These are phyloP conservation scores for Styela plicata DNA, from an alignment of 23 tunicate species.

Conservation along the genomic window DNA sequence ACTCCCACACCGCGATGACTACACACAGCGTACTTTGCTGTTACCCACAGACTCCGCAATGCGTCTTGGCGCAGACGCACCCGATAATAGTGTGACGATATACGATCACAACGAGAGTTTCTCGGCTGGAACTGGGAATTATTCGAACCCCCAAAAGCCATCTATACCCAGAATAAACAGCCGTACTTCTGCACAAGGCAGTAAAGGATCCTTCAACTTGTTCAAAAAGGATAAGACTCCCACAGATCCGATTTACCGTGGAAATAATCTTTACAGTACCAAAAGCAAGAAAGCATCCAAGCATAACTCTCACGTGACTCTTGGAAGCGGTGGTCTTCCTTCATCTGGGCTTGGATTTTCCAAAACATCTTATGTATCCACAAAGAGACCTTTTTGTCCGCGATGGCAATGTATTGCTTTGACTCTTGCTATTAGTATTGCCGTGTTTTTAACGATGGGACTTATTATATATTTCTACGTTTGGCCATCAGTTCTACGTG, in stretches of 20 bases:
- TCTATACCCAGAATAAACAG: constrained; percentile 8
- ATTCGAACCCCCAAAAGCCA: neutral
- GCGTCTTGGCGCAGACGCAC: neutral
- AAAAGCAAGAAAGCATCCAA: constrained; percentile 17
- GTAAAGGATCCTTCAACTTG: constrained; percentile 2
- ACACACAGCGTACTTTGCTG: constrained; percentile 10
- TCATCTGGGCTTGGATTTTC: constrained; percentile 7
- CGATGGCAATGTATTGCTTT: constrained; percentile 30
- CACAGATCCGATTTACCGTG: constrained; percentile 12
- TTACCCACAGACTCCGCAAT: constrained; percentile 10
- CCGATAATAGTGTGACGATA: neutral
- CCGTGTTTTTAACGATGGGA: neutral
- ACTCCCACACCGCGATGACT: neutral
- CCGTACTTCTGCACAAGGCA: neutral
- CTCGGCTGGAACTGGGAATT: neutral
- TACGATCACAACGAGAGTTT: constrained; percentile 15
- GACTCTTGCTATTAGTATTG: neutral
- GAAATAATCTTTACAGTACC: constrained; percentile 28
- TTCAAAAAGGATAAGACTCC: constrained; percentile 15
- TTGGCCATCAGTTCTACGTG: constrained; percentile 32
- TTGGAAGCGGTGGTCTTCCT: neutral
- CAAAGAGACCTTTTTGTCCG: constrained; percentile 45
- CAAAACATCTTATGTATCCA: constrained; percentile 5
- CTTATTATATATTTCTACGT: constrained; percentile 32
- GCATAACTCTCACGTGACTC: constrained; percentile 21